Base-by-base conservation (phyloP, 2,797 vertebrate genomes). In the Tapera naevia region DNA sequence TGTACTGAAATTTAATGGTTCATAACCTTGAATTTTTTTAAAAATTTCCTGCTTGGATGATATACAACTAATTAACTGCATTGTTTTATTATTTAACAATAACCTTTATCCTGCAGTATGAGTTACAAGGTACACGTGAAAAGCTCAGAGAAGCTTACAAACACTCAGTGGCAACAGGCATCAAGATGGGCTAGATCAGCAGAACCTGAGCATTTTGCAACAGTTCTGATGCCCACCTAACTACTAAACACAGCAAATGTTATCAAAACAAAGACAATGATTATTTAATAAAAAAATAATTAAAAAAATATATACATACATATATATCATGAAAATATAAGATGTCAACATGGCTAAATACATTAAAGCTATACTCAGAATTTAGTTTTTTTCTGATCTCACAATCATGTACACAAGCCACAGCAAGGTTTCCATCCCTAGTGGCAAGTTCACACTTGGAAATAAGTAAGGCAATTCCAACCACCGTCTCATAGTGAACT, bases 381-480 rank as follows among this genome's bases (percentile, higher is more conserved):
- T 35, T 61, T 56, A 17, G 61, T 17, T 66, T 87, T 37, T 80
- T 76, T 85, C 37, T 66, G 16, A 61, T n/a, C 11, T 93, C 67
- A 64, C 16, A 67, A 32, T 17, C 1, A 3, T 0, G 33, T 19
- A 11, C 7, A 11, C 3, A 25, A 1, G 3, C 2, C 21, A 54
- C 14, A 15, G 56, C 9, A 14, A 73, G 27, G 30, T 35, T 81
- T 84, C 39, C 7, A 4, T 21, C 41, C 18, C 17, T n/a, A 30
- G 57, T 1, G 1, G 30, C 0, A 3, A 58, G 19, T 37, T 73
- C 56, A 75, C 28, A 39, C 17, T n/a, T 62, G 50, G 41, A 70
- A 84, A 65, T 0, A 0, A 74, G 24, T 18, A 60, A 45, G 28
- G n/a, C 37, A 53, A 72, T 50, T 37, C 51, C 13, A 93, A 22